Base-by-base conservation (phyloP, 2,888 invertebrate genomes). In the Rhagophthalmus giganteus region DNA sequence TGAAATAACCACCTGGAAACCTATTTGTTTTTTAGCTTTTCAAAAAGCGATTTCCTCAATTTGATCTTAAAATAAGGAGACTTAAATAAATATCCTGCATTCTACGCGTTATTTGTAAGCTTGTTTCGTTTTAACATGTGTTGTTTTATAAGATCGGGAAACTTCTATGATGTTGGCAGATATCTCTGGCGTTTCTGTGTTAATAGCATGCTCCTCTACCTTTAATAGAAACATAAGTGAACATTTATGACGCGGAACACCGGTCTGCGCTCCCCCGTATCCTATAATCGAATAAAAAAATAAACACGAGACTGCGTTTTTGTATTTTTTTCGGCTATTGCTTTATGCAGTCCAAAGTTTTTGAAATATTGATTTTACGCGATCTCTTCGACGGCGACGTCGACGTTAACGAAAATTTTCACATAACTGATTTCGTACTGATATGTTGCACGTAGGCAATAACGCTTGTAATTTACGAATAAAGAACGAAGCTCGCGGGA, bases 171-270 rank as follows among this genome's bases (percentile, higher is more conserved):
- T 65, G 61, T 65, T 70, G 69, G 68, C 68, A 69, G 68, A 67
- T 68, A 65, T 66, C 65, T 67, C 55, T 59, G 49, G 48, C 60
- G 57, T 59, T 39, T 60, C 61, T 62, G 70, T 65, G 68, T 69
- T 69, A 71, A 71, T 70, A 63, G 69, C 61, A 59, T 58, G 69
- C 65, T 70, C 42, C 27, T 67, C 70, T 69, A 62, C 66, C 68
- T 70, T 72, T 75, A 75, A 75, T 75, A 72, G 73, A 74, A 75
- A 74, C 75, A 75, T 75, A 75, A 74, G 74, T 73, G 71, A 74
- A 72, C 66, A 69, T 74, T 75, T 75, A 75, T 75, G 74, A 68
- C 62, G 66, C 75, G 74, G 71, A 66, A 74, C 75, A 71, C 74
- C 75, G 75, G 74, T 73, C 42, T 47, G 32, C 20, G 26, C 16